Conservation (phyloP, 2,888 invertebrate species). For the Nephrotoma guestfalica region DNA sequence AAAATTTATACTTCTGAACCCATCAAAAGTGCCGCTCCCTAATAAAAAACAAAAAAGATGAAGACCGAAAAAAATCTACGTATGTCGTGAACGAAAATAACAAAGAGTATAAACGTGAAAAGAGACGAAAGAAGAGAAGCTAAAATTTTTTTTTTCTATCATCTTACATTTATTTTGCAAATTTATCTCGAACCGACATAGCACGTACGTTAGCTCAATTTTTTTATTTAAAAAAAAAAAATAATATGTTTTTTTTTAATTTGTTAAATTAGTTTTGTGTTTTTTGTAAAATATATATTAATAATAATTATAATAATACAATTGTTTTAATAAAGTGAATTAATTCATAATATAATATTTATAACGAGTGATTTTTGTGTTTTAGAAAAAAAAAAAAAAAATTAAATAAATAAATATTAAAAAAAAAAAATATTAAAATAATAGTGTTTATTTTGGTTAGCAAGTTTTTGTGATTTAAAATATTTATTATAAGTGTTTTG, state of each 20-base stretch:
- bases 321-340: neutral
- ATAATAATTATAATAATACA: neutral
- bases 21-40: constrained; percentile 3
- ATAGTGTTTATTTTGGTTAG: neutral
- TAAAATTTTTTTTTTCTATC: neutral
- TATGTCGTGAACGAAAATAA: neutral
- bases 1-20: neutral
- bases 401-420: neutral
- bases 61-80: neutral
- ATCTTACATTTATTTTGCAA: constrained; percentile 1
- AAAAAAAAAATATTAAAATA: neutral
- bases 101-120: neutral
- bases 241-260: neutral
- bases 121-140: neutral
- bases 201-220: neutral
- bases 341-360: neutral
- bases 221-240: neutral
- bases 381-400: neutral
- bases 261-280: neutral
- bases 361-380: neutral
- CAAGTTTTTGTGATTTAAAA: neutral
- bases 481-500: neutral
- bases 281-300: neutral
- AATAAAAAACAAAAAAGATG: neutral
- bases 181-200: constrained; percentile 1